Base-by-base conservation (phyloP, 2,113 vertebrate species). In the Panthera uncia region DNA sequence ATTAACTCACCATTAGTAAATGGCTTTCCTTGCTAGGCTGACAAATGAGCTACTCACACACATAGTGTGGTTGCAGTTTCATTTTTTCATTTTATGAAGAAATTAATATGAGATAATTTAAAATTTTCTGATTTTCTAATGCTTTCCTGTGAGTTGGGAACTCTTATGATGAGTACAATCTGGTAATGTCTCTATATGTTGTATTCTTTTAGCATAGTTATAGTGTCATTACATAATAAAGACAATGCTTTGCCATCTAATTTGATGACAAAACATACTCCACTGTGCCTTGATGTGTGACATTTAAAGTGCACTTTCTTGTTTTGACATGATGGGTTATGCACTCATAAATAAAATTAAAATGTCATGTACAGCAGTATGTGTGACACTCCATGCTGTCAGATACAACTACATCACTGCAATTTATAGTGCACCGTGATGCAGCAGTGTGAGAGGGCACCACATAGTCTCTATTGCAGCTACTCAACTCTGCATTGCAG, bases 221-320 rank as follows among this genome's bases (percentile, higher is more conserved):
- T 9, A 57, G 19, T 94, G 27, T 85, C 27, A 80, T 61, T 94
- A 41, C 78, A 74, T 94, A 88, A 79, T 87, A 88, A 71, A 82
- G 8, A 63, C 6, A 71, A 21, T 41, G 45, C 69, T 80, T 52
- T 81, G 80, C 13, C 78, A 66, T 85, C 65, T 96, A 89, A 92
- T 96, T 93, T 91, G 71, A 73, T 96, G 76, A 88, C 73, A 91
- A 55, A 93, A 95, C 76, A 89, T 25, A 83, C 33, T 95, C 5
- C 31, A 80, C 16, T 55, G 14, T 81, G 29, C 38, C 88, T 91
- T 61, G 73, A 79, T 76, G 14, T 79, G 15, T 79, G n/a, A 29
- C 74, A 79, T 93, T 83, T 87, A 68, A 95, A 93, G 52, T 90
- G 15, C n/a, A 69, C 57, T 85, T 91, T 27, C 18, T 90, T 92